Percentiles rank a stretch among this genome's conserved stretches.
Evolutionary conservation across 2,797 vertebrate species (phyloP).

Genomic region (Tapera naevia): DNA sequence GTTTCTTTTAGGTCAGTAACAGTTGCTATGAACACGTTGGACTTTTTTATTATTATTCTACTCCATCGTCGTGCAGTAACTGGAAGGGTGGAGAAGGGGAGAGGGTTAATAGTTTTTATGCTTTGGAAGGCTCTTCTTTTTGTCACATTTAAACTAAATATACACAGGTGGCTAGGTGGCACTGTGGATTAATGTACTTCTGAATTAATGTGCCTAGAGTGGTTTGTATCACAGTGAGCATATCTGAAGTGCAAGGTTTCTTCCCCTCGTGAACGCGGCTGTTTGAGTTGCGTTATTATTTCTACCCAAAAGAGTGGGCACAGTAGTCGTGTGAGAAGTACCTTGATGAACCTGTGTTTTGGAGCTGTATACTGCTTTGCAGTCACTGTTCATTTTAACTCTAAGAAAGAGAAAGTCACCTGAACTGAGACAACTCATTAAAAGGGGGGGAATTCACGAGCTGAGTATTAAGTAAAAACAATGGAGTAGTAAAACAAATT

Average conservation of each 20-base stretch:
- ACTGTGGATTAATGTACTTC: constrained; percentile 71
- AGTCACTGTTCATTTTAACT: neutral
- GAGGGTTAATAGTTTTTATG: constrained; percentile 39
- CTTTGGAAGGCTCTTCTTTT: constrained; percentile 48
- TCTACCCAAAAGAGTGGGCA: neutral
- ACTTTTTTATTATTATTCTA: constrained; percentile 25
- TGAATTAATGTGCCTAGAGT: constrained; percentile 57
- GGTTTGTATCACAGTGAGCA: constrained; percentile 27
- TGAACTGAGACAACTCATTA: neutral
- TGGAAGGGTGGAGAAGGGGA: neutral
- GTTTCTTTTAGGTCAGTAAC: constrained; percentile 61
- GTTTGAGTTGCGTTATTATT: neutral
- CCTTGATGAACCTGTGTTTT: neutral
- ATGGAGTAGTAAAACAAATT: neutral
- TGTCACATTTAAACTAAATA: constrained; percentile 58
- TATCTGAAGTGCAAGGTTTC: neutral
- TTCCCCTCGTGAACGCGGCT: neutral
- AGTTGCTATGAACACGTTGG: constrained; percentile 28
- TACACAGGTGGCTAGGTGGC: constrained; percentile 69
- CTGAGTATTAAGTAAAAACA: neutral
- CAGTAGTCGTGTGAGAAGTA: neutral
- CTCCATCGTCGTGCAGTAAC: constrained; percentile 8
- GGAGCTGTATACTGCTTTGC: neutral
- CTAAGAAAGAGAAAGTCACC: neutral
- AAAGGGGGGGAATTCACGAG: fast-evolving